A percentile compares a stretch with the other conserved stretches of the same genome.
These are phyloP conservation scores for Bactericera cockerelli DNA, from an alignment of 1,140 invertebrate genomes.

Conservation along the genomic window DNA sequence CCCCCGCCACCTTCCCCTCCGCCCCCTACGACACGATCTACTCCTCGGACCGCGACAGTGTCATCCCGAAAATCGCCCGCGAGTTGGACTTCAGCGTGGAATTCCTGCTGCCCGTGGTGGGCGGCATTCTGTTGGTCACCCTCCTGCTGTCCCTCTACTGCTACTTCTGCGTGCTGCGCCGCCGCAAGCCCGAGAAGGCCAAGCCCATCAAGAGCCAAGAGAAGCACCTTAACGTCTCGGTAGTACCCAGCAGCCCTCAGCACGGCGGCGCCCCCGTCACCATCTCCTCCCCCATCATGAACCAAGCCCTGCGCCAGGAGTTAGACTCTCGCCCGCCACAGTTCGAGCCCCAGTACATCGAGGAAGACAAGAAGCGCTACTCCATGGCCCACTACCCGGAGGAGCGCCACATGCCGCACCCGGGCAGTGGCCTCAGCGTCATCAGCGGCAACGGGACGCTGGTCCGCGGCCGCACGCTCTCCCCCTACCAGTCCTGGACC, in stretches of 20 bases:
- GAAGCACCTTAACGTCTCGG: conserved; percentile 24
- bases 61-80: conserved; percentile 25
- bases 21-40: conserved; percentile 25
- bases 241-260: conserved; percentile 21
- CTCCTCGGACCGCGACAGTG: conserved; percentile 21
- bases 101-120: conserved; percentile 28
- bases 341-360: conserved; percentile 23
- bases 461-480: conserved; percentile 31
- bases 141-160: conserved; percentile 31
- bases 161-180: conserved; percentile 31
- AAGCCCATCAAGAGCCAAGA: conserved; percentile 19
- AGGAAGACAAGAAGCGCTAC: conserved; percentile 31
- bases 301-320: conserved; percentile 8
- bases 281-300: conserved; percentile 18
- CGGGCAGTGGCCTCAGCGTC: conserved; percentile 19
- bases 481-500: conserved; percentile 39
- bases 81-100: conserved; percentile 25
- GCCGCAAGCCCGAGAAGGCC: conserved; percentile 21
- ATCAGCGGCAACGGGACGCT: conserved; percentile 25
- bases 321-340: conserved; percentile 22
- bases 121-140: conserved; percentile 30
- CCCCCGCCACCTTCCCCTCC: conserved; percentile 28
- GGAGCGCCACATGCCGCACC: conserved; percentile 11
- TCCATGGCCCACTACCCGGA: conserved; percentile 30
- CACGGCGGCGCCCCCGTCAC: conserved; percentile 19